Evolutionary conservation across 2,113 vertebrate genomes (phyloP).

Genomic region (Plecturocebus donacophilus): DNA sequence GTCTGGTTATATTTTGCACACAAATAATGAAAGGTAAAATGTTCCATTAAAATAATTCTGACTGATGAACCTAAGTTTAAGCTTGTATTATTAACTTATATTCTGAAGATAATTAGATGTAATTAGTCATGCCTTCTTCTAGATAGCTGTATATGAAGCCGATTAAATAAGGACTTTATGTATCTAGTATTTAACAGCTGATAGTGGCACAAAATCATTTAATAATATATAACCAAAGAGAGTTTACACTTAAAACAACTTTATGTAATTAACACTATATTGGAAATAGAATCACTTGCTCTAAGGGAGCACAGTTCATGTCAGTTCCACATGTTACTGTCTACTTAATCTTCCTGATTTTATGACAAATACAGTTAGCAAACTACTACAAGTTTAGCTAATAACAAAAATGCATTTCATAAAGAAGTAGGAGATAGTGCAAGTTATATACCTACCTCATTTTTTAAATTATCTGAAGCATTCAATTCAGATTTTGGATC

Average conservation of each 20-base stretch:
- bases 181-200: not conserved
- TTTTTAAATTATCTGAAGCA: slow-evolving; percentile 85
- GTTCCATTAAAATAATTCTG: slow-evolving; percentile 24
- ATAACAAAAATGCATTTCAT: not conserved
- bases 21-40: slow-evolving; percentile 24
- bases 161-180: not conserved
- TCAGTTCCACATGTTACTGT: not conserved
- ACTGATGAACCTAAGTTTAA: slow-evolving; percentile 21
- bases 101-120: slow-evolving; percentile 3
- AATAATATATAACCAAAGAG: not conserved
- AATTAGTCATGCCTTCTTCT: not conserved
- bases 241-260: not conserved
- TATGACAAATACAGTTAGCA: not conserved
- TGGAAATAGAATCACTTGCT: not conserved
- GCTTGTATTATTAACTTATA: not conserved
- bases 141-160: not conserved
- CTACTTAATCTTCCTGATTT: not conserved
- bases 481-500: slow-evolving; percentile 84
- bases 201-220: not conserved
- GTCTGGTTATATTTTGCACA: slow-evolving; percentile 15
- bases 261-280: not conserved
- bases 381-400: not conserved
- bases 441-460: slow-evolving; percentile 82
- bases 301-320: not conserved
- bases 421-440: not conserved